Evolutionary conservation across 2,888 invertebrate genomes (phyloP).

Genomic region (Cistogaster globosa): DNA sequence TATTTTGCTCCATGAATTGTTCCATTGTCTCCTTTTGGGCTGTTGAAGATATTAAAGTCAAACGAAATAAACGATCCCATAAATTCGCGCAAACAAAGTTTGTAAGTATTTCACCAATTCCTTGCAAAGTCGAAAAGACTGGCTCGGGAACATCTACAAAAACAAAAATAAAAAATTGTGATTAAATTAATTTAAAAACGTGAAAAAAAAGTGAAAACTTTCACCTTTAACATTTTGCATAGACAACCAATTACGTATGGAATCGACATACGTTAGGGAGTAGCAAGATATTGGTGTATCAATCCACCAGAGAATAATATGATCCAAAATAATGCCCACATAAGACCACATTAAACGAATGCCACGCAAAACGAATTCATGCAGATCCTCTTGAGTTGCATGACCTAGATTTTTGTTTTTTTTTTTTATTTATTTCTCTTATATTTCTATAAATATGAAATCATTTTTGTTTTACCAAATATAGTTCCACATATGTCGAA

Average conservation of each 20-base stretch:
- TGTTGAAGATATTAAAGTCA: slow-evolving; percentile 79
- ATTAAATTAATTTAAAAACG: background rate
- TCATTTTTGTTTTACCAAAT: slow-evolving; percentile 74
- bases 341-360: slow-evolving; percentile 88
- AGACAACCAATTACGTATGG: slow-evolving; percentile 79
- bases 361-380: slow-evolving; percentile 79
- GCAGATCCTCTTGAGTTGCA: slow-evolving; percentile 74
- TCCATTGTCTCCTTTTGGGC: slow-evolving; percentile 73
- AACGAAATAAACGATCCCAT: slow-evolving; percentile 88
- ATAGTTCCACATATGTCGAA: slow-evolving; percentile 78
- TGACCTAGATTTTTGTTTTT: slow-evolving; percentile 27
- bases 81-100: slow-evolving; percentile 91
- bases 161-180: no score
- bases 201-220: background rate
- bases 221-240: slow-evolving; percentile 78
- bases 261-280: slow-evolving; percentile 79
- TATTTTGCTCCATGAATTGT: slow-evolving; percentile 75
- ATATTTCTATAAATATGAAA: background rate
- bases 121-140: slow-evolving; percentile 88
- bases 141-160: slow-evolving; percentile 87
- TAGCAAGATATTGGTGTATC: slow-evolving; percentile 87
- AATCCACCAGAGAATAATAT: slow-evolving; percentile 93
- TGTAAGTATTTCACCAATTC: slow-evolving; percentile 90
- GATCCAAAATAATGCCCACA: slow-evolving; percentile 91
- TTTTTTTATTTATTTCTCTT: background rate